A percentile compares a stretch with the other conserved stretches of the same genome.
phyloP scores from a whole-genome alignment of 2,888 invertebrate genomes.

The Cinara cedri region DNA sequence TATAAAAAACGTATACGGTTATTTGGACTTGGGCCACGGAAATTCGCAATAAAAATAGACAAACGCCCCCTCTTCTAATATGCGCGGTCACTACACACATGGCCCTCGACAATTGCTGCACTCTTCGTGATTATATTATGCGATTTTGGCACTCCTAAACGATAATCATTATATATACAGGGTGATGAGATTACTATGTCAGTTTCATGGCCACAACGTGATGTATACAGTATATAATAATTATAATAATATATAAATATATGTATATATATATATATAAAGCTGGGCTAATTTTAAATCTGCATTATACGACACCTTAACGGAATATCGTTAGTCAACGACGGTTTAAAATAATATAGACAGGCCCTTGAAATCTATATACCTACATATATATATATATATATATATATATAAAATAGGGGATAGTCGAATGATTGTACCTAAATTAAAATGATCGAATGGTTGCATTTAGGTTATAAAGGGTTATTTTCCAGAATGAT shows the following conservation, averaged over 20 bases:
- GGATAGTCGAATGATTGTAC: too few species aligned
- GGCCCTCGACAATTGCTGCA: constrained; percentile 32
- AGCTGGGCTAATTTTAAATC: constrained; percentile 32
- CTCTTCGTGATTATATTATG: constrained; percentile 24
- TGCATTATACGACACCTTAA: neutral
- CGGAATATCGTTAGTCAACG: neutral
- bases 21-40: constrained; percentile 29
- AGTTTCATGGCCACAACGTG: constrained; percentile 14
- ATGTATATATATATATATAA: too few species aligned
- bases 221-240: neutral
- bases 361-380: too few species aligned
- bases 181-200: neutral
- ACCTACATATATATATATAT: too few species aligned
- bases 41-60: constrained; percentile 51
- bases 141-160: constrained; percentile 41
- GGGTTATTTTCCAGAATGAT: too few species aligned
- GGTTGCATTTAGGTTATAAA: too few species aligned
- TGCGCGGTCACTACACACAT: constrained; percentile 3
- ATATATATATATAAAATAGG: too few species aligned
- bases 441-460: too few species aligned
- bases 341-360: too few species aligned
- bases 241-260: neutral
- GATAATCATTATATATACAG: constrained; percentile 31
- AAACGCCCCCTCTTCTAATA: constrained; percentile 35
- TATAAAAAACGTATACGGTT: constrained; percentile 31